Evolutionary conservation across 2,888 invertebrate species (phyloP).

Genomic region (Eilema caniola): DNA sequence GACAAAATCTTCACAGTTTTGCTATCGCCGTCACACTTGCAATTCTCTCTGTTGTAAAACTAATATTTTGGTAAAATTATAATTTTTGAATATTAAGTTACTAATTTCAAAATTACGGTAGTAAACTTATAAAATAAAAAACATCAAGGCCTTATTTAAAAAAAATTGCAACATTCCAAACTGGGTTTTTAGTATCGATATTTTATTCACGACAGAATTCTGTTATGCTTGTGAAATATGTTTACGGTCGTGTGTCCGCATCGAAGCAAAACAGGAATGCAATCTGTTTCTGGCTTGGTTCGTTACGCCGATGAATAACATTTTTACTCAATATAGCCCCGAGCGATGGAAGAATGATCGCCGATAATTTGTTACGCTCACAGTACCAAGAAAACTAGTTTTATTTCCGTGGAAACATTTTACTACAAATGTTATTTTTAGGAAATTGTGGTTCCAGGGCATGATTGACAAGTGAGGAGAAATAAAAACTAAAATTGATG

Average conservation of each 20-base stretch:
- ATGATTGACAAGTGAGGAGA: neutral
- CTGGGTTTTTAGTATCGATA: neutral
- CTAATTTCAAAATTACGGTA: no score
- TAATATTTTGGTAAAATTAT: no score
- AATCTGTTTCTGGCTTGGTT: slow-evolving; percentile 12
- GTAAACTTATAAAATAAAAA: no score
- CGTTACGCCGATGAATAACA: slow-evolving; percentile 11
- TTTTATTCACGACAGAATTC: neutral
- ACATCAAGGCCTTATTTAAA: neutral
- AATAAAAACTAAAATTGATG: no score
- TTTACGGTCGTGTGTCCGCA: neutral
- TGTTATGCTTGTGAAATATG: neutral
- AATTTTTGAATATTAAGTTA: no score
- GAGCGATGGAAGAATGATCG: slow-evolving; percentile 6
- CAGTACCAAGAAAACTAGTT: neutral
- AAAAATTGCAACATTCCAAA: neutral
- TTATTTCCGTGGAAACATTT: neutral
- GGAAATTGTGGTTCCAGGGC: neutral
- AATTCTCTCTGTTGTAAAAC: no score
- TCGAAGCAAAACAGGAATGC: slow-evolving; percentile 10
- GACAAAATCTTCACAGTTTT: no score
- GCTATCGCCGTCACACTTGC: no score
- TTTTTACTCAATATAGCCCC: slow-evolving; percentile 12
- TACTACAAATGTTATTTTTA: slow-evolving; percentile 1
- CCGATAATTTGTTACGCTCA: slow-evolving; percentile 5